These are phyloP conservation scores for Pocillopora damicornis DNA, from an alignment of 64 coral and sea anemone species.

Conservation along the genomic window DNA sequence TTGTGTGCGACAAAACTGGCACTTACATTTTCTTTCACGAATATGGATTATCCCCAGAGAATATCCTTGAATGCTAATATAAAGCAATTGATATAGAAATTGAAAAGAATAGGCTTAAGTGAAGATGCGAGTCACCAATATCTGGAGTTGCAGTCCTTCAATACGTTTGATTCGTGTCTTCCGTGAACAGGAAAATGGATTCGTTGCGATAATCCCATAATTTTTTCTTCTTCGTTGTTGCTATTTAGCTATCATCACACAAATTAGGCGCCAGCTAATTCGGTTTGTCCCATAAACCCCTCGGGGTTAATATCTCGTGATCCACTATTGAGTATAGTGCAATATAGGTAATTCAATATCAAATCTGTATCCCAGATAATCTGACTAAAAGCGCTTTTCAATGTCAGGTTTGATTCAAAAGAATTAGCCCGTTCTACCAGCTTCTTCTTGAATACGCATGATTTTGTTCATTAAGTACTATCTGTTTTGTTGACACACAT, in stretches of 20 bases:
- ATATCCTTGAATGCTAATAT: neutral
- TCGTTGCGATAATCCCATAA: neutral
- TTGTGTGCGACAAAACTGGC: neutral
- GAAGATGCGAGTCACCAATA: neutral
- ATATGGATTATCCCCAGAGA: neutral
- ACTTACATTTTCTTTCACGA: neutral
- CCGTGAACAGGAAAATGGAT: neutral
- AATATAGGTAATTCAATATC: neutral
- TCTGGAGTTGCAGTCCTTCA: neutral
- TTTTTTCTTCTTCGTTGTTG: neutral
- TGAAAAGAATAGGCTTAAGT: neutral
- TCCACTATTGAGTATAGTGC: neutral
- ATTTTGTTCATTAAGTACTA: neutral
- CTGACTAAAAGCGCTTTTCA: neutral
- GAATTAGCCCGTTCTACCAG: neutral
- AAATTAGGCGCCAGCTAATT: neutral
- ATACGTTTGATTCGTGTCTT: neutral
- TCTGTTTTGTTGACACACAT: too few species aligned
- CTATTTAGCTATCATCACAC: neutral
- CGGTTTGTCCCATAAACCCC: neutral
- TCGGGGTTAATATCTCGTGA: neutral
- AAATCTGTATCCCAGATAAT: neutral
- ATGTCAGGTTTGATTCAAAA: neutral
- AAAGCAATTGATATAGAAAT: neutral
- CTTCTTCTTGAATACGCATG: neutral